A percentile compares a stretch with the other conserved stretches of the same genome.
Evolutionary conservation across 64 coral and sea anemone species (phyloP).

Genomic region (Stichodactyla mertensii): DNA sequence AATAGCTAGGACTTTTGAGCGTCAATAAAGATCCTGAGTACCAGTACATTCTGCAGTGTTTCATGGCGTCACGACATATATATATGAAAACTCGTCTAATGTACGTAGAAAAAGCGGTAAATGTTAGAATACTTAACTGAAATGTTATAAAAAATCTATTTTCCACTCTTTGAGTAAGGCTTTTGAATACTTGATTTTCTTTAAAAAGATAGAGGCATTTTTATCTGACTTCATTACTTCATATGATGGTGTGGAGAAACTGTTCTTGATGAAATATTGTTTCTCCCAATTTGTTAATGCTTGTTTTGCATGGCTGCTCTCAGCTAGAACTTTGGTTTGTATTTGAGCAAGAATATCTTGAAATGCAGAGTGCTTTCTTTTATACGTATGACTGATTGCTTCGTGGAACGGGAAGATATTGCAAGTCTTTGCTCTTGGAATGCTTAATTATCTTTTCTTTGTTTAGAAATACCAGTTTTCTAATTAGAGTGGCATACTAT

Average conservation of each 20-base stretch:
- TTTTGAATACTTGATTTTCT: constrained; percentile 14
- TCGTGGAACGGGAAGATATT: too few relatives aligned
- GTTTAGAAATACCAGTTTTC: too few relatives aligned
- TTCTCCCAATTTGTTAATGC: constrained; percentile 3
- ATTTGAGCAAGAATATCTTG: not conserved
- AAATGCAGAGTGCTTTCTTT: not conserved
- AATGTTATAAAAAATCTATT: not conserved
- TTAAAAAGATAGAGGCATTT: not conserved
- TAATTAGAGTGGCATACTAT: too few relatives aligned
- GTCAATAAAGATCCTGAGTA: too few relatives aligned
- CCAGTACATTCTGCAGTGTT: too few relatives aligned
- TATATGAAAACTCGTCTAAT: not conserved
- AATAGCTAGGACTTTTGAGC: too few relatives aligned
- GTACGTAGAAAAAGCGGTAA: not conserved
- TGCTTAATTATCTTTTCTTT: too few relatives aligned
- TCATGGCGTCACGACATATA: too few relatives aligned
- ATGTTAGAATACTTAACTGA: not conserved
- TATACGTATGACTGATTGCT: not conserved
- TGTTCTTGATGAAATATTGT: not conserved
- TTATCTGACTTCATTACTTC: constrained; percentile 4
- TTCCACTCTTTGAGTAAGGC: constrained; percentile 20
- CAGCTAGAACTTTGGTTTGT: constrained; percentile 1
- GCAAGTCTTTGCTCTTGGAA: too few relatives aligned
- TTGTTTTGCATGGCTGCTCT: not conserved
- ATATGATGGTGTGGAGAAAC: not conserved